These are phyloP conservation scores for Meteorus cinctellus DNA, from an alignment of 2,888 invertebrate genomes.

Conservation along the genomic window DNA sequence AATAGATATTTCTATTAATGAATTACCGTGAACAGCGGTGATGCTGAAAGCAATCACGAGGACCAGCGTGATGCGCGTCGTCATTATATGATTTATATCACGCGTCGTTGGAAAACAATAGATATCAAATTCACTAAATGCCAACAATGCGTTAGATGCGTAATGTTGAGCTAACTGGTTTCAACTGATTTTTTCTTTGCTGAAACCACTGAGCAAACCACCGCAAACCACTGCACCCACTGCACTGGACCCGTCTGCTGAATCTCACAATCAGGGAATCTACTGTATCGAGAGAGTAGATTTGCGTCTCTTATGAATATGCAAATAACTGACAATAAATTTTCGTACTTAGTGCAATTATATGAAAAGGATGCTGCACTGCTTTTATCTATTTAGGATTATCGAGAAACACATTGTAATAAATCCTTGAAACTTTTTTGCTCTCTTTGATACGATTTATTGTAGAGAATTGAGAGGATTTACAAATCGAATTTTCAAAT, in stretches of 20 bases:
- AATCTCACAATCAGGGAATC: background rate
- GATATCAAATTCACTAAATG: background rate
- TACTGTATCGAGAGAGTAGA: background rate
- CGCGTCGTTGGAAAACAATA: conserved; percentile 18
- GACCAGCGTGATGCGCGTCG: background rate
- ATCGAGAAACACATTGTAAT: too few relatives aligned
- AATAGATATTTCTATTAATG: background rate
- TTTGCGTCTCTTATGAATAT: background rate
- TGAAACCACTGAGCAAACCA: background rate
- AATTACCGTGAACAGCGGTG: conserved; percentile 28
- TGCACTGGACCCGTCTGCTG: background rate
- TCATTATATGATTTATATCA: conserved; percentile 31
- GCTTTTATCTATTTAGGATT: too few relatives aligned
- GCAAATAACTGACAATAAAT: too few relatives aligned
- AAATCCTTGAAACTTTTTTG: too few relatives aligned
- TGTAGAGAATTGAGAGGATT: too few relatives aligned
- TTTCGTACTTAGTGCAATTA: too few relatives aligned
- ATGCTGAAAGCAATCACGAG: conserved; percentile 30
- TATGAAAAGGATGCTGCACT: too few relatives aligned
- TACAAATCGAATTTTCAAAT: too few relatives aligned
- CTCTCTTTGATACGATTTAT: too few relatives aligned
- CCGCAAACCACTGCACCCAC: background rate
- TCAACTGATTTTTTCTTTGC: conserved; percentile 16
- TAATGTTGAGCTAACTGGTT: conserved; percentile 21
- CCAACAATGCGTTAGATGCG: conserved; percentile 1